Percentiles rank a stretch among this genome's conserved stretches.
phyloP scores from a whole-genome alignment of 1,140 invertebrate species.

The Trigoniulus corallinus region DNA sequence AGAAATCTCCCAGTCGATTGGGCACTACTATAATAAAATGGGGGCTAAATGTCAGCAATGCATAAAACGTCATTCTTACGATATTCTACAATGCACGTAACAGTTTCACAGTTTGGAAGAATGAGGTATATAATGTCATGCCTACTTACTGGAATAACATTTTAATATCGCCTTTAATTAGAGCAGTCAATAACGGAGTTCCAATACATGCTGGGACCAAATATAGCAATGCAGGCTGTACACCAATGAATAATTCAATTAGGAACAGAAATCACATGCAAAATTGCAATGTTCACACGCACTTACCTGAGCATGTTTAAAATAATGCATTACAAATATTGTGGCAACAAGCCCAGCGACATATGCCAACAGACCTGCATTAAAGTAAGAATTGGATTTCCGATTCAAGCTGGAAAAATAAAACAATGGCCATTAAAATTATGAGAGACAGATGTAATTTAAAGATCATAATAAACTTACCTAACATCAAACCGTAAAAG shows the following conservation, averaged over 20 bases:
- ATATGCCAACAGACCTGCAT: constrained; percentile 85
- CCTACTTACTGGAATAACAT: constrained; percentile 69
- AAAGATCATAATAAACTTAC: constrained; percentile 20
- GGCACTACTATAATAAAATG: too few relatives aligned
- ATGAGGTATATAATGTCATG: too few relatives aligned
- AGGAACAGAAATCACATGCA: constrained; percentile 1
- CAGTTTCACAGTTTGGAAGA: too few relatives aligned
- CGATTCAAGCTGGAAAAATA: constrained; percentile 53
- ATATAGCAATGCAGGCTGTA: constrained; percentile 89
- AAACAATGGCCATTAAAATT: constrained; percentile 8
- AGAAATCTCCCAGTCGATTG: too few relatives aligned
- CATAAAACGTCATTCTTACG: too few relatives aligned
- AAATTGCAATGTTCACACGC: not conserved
- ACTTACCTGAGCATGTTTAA: constrained; percentile 70
- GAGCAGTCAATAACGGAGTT: constrained; percentile 66
- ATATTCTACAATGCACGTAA: too few relatives aligned
- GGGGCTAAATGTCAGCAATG: too few relatives aligned
- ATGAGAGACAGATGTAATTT: not conserved
- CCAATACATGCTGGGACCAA: constrained; percentile 90
- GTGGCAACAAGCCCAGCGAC: constrained; percentile 82
- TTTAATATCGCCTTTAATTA: constrained; percentile 80
- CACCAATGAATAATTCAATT: constrained; percentile 4
- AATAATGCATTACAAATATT: constrained; percentile 95
- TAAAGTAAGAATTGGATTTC: constrained; percentile 79
- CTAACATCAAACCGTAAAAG: constrained; percentile 84